Conservation (phyloP, 2,113 vertebrate genomes). For the Poeciliopsis occidentalis region DNA sequence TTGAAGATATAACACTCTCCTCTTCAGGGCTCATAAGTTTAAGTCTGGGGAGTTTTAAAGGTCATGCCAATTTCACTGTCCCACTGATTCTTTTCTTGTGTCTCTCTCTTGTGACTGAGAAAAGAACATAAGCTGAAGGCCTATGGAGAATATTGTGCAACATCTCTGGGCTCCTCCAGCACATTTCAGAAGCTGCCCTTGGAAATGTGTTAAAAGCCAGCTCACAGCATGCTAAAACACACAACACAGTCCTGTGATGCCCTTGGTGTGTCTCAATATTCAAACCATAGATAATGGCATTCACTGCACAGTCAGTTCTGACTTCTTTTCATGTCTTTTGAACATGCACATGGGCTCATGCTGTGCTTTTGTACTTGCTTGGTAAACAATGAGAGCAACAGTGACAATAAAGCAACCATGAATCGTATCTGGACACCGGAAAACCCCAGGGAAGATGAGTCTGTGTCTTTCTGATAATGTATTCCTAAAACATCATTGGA, state of each 20-base stretch:
- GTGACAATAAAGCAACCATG: slow-evolving; percentile 25
- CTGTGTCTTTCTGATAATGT: slow-evolving; percentile 29
- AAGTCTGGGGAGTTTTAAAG: slow-evolving; percentile 74
- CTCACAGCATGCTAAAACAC: slow-evolving; percentile 71
- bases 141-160: slow-evolving; percentile 74
- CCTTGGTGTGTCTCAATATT: slow-evolving; percentile 68
- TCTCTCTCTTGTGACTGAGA: slow-evolving; percentile 38
- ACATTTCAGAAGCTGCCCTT: slow-evolving; percentile 65
- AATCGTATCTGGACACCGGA: slow-evolving; percentile 35
- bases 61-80: slow-evolving; percentile 62
- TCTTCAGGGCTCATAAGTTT: slow-evolving; percentile 44
- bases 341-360: slow-evolving; percentile 43
- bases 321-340: slow-evolving; percentile 62
- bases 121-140: slow-evolving; percentile 66
- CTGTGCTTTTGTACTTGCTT: slow-evolving; percentile 58
- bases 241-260: slow-evolving; percentile 70
- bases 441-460: slow-evolving; percentile 27
- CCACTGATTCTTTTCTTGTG: not conserved
- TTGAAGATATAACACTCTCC: slow-evolving; percentile 41
- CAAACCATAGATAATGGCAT: slow-evolving; percentile 67
- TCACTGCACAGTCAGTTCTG: slow-evolving; percentile 57
- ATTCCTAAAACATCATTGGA: slow-evolving; percentile 39
- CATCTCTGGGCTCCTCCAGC: slow-evolving; percentile 61
- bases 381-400: slow-evolving; percentile 61
- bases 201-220: slow-evolving; percentile 67